Evolutionary conservation across 2,113 vertebrate species (phyloP).

Genomic region (Parus major): DNA sequence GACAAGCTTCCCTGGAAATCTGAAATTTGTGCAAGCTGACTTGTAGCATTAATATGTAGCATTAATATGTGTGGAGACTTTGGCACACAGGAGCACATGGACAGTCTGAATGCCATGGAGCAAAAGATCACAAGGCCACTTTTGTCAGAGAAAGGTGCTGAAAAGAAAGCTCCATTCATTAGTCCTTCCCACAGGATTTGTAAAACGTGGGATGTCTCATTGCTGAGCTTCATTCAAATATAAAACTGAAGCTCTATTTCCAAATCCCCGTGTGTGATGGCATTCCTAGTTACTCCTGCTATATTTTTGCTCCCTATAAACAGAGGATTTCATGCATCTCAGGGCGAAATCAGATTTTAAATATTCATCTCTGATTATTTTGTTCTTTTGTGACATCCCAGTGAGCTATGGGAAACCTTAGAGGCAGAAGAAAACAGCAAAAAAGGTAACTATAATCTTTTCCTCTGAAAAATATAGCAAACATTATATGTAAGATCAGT

Average conservation of each 20-base stretch:
- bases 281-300: not conserved
- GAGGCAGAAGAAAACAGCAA: not conserved
- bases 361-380: not conserved
- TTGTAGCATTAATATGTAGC: fast-evolving
- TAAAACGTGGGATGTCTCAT: not conserved
- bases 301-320: not conserved
- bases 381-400: not conserved
- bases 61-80: not conserved
- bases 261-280: not conserved
- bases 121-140: not conserved
- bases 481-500: not conserved
- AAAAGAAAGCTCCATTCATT: not conserved
- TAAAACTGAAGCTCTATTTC: not conserved
- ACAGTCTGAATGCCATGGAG: not conserved
- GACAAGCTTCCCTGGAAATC: not conserved
- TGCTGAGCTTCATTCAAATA: not conserved
- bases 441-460: not conserved
- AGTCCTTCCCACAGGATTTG: not conserved
- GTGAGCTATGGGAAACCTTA: not conserved
- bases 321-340: not conserved
- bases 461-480: not conserved
- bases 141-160: not conserved
- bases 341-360: not conserved
- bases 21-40: not conserved
- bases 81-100: not conserved